Evolutionary conservation across 2,113 vertebrate species (phyloP), one percentile per base, ranked within the genome.

Genomic region (Scomber scombrus): DNA sequence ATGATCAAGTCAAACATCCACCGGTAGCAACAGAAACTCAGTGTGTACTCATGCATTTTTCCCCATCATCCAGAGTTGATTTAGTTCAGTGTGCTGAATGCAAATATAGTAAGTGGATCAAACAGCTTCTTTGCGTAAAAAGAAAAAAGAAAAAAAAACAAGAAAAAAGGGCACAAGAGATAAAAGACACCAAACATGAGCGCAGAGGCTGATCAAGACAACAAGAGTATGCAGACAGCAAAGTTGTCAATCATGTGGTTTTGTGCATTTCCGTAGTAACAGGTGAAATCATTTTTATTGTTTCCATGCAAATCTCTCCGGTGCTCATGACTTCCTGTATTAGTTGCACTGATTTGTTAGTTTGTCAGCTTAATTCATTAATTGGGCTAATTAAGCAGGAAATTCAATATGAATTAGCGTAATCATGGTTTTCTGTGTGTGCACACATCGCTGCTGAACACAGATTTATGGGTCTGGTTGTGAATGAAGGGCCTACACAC

Each of bases 231-330:
- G 4, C 49, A 11, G 29, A 50, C 43, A n/a, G 73, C 29, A 11
- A 18, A 62, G 6, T n/a, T 81, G 80, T 71, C 79, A 74, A 64
- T 87, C 77, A 81, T 21, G 47, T 51, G 31, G 4, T 34, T 34
- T 4, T 1, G 5, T 34, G 34, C 8, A 77, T 88, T 81, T 45
- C 76, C 62, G 61, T 75, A 4, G 73, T 11, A 85, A 78, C 76
- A 63, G 43, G 31, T 31, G 19, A 57, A 56, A 68, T 68, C 3
- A 47, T 64, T 60, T 26, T 64, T 46, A 40, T 40, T 40, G 34
- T 56, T 66, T 21, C 23, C 47, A 60, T 51, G 75, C 56, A 46
- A 12, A 69, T 16, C 18, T 10, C 43, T 46, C n/a, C 15, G n/a
- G 49, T 7, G 12, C 63, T 46, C 14, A 57, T 34, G 29, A 57